These are phyloP conservation scores for Agrochola lota DNA, from an alignment of 2,888 invertebrate genomes.

Conservation along the genomic window DNA sequence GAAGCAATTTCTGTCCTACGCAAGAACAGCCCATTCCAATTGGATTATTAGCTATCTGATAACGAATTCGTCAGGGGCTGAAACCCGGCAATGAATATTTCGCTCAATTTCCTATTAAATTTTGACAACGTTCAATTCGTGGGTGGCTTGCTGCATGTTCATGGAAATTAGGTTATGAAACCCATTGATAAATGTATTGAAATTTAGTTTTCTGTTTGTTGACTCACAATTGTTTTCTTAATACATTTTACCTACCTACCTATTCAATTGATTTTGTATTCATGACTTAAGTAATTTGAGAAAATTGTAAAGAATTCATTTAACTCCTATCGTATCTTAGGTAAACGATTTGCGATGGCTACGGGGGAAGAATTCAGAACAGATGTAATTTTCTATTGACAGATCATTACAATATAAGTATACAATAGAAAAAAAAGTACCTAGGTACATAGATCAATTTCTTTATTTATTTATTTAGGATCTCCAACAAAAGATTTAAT, in stretches of 20 bases:
- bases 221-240: conserved; percentile 13
- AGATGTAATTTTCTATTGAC: neutral
- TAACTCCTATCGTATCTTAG: neutral
- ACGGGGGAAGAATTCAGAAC: neutral
- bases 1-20: conserved; percentile 58
- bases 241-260: neutral
- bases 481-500: too few relatives aligned
- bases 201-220: conserved; percentile 17
- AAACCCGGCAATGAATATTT: conserved; percentile 79
- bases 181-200: conserved; percentile 34
- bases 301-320: neutral
- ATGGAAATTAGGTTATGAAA: conserved; percentile 52
- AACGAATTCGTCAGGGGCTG: conserved; percentile 80
- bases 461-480: too few relatives aligned
- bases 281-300: neutral
- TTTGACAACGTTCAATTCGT: conserved; percentile 64
- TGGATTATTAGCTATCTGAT: conserved; percentile 84
- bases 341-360: neutral
- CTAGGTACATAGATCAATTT: neutral
- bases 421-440: neutral
- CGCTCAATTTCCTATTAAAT: conserved; percentile 74
- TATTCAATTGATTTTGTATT: too few relatives aligned
- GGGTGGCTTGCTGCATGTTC: conserved; percentile 59
- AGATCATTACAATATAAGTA: neutral
- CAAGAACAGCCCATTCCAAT: conserved; percentile 73